These are phyloP conservation scores for Spialia ferax DNA, from an alignment of 2,888 invertebrate species.

Conservation along the genomic window DNA sequence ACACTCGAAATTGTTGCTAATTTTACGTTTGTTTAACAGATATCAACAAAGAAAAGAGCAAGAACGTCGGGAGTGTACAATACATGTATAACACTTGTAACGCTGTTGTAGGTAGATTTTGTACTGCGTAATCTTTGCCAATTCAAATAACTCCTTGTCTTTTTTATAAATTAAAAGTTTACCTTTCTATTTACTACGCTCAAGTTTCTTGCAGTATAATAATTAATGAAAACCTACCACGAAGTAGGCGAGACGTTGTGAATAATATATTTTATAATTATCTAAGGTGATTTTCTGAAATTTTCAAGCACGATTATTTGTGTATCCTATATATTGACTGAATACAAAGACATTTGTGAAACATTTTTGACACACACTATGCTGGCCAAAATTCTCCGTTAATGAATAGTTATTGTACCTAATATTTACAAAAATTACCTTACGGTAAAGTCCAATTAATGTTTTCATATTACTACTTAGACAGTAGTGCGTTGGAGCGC, in stretches of 20 bases:
- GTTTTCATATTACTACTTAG: constrained; percentile 29
- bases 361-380: constrained; percentile 14
- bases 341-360: constrained; percentile 24
- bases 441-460: constrained; percentile 34
- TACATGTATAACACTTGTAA: constrained; percentile 87
- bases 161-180: constrained; percentile 23
- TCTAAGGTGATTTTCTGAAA: constrained; percentile 2
- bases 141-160: constrained; percentile 28
- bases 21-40: constrained; percentile 68
- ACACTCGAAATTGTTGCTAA: not conserved
- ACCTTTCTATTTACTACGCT: constrained; percentile 31
- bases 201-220: constrained; percentile 36
- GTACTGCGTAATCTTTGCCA: constrained; percentile 36
- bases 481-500: constrained; percentile 34
- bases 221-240: not conserved
- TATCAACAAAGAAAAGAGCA: constrained; percentile 91
- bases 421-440: constrained; percentile 28
- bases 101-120: constrained; percentile 51
- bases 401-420: constrained; percentile 11
- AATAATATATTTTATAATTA: constrained; percentile 12
- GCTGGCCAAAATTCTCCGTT: constrained; percentile 29
- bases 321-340: constrained; percentile 32
- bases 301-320: constrained; percentile 7
- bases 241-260: not conserved
- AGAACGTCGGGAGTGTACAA: constrained; percentile 91